phyloP scores from a whole-genome alignment of 2,888 invertebrate species.

The Rhingia rostrata region DNA sequence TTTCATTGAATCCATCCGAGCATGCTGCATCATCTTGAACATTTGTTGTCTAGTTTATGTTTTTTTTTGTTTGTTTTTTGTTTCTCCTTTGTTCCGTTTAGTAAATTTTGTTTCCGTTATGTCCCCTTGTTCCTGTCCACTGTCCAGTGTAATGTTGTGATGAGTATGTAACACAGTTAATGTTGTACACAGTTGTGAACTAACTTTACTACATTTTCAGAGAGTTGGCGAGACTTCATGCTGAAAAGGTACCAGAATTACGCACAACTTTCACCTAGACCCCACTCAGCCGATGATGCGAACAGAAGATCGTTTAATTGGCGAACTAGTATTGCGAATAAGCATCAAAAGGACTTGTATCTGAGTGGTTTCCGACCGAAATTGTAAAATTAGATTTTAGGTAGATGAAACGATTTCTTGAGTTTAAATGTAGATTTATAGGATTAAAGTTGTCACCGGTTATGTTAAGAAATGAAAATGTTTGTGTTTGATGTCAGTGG shows the following conservation, averaged over 20 bases:
- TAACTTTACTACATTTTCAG: constrained; percentile 22
- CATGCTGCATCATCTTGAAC: constrained; percentile 77
- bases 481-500: no score
- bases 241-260: constrained; percentile 9
- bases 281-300: constrained; percentile 52
- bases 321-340: constrained; percentile 49
- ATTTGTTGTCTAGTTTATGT: constrained; percentile 15
- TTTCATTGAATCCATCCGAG: constrained; percentile 81
- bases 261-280: constrained; percentile 28
- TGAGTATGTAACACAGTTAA: constrained; percentile 6
- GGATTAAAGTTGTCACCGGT: neutral
- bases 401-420: constrained; percentile 13
- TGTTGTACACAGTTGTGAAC: neutral
- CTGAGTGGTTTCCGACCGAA: constrained; percentile 57
- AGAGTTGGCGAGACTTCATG: constrained; percentile 61
- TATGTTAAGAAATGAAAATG: neutral
- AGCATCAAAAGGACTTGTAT: constrained; percentile 59
- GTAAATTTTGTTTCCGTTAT: constrained; percentile 20
- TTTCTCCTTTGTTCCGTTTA: constrained; percentile 23
- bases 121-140: constrained; percentile 46
- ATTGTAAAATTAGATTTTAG: constrained; percentile 49
- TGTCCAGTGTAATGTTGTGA: constrained; percentile 23
- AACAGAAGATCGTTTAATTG: constrained; percentile 58
- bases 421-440: neutral
- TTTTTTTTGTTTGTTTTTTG: constrained; percentile 13